Percentiles rank a stretch among this genome's conserved stretches.
These are phyloP conservation scores for Bufo bufo DNA, from an alignment of 2,113 vertebrate species.

Conservation along the genomic window DNA sequence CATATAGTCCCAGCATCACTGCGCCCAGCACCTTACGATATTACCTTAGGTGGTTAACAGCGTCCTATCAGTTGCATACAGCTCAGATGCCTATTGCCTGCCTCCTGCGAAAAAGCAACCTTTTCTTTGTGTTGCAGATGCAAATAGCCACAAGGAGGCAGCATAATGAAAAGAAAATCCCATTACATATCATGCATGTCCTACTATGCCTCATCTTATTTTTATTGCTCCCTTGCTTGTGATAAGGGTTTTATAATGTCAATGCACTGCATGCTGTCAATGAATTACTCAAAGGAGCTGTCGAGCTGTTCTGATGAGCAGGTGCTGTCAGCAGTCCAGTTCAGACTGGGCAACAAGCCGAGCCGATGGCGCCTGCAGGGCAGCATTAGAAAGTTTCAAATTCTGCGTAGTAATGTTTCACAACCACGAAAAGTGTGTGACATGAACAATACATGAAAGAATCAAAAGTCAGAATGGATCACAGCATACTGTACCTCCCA, in stretches of 20 bases:
- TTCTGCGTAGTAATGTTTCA: neutral
- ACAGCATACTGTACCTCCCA: no score
- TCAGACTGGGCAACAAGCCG: neutral
- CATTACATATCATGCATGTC: neutral
- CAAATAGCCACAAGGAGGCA: neutral
- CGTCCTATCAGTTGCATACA: neutral
- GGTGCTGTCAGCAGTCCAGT: neutral
- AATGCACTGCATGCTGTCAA: neutral
- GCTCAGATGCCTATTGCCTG: neutral
- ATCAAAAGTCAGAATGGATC: no score
- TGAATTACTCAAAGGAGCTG: neutral
- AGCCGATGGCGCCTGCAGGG: neutral
- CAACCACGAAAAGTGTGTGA: no score
- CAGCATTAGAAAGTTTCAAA: neutral
- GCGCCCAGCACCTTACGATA: no score
- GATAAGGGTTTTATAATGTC: neutral
- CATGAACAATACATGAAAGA: no score
- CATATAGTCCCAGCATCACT: no score
- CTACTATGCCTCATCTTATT: neutral
- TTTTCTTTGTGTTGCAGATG: neutral
- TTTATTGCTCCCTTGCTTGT: neutral
- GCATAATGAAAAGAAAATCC: neutral
- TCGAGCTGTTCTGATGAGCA: neutral
- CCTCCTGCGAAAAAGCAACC: neutral
- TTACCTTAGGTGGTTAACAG: neutral